Conservation (phyloP, 2,797 vertebrate genomes). For the Pseudochaenichthys georgianus region DNA sequence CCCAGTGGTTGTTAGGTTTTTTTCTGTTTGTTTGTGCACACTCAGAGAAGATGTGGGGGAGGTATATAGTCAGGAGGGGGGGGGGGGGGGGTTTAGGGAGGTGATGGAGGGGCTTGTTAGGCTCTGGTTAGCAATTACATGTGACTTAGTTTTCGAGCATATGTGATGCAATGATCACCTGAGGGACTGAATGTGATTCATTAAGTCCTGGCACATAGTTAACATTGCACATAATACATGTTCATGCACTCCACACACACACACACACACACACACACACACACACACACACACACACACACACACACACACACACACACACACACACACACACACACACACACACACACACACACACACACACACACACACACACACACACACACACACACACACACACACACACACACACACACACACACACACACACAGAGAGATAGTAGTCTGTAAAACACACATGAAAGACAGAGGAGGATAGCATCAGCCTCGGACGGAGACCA, state of each 20-base stretch:
- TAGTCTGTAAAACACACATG: conserved; percentile 47
- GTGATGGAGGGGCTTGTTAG: neutral
- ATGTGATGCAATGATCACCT: conserved; percentile 82
- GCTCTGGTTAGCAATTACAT: conserved; percentile 43
- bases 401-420: conserved; percentile 32
- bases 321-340: too few relatives aligned
- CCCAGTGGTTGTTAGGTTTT: conserved; percentile 60
- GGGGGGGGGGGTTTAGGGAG: conserved; percentile 11
- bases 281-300: conserved; percentile 1
- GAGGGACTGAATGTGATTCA: conserved; percentile 73
- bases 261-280: conserved; percentile 25
- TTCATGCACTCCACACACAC: conserved; percentile 38
- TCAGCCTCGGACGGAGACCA: conserved; percentile 72
- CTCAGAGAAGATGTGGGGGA: conserved; percentile 7
- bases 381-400: conserved; percentile 20
- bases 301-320: conserved; percentile 15
- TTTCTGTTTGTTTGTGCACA: conserved; percentile 29
- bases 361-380: conserved; percentile 16
- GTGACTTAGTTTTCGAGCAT: conserved; percentile 48
- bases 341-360: neutral
- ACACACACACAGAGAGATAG: neutral
- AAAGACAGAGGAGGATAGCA: conserved; percentile 63
- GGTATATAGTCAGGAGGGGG: neutral
- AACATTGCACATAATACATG: conserved; percentile 26
- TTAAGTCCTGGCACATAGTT: conserved; percentile 60